These are phyloP conservation scores for Macaria notata DNA, from an alignment of 2,888 invertebrate species.

Conservation along the genomic window DNA sequence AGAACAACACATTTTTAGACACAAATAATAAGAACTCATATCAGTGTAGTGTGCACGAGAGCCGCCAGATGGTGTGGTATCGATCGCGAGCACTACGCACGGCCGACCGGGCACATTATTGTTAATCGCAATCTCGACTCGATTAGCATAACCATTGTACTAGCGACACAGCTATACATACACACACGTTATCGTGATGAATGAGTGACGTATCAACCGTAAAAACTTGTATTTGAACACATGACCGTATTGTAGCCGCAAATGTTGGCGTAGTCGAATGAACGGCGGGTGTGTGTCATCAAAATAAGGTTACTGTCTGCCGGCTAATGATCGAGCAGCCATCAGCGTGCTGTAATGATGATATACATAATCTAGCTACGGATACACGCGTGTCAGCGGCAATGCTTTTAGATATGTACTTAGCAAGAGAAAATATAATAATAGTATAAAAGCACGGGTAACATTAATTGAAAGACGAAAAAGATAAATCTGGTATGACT, in stretches of 20 bases:
- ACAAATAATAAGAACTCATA: slow-evolving; percentile 8
- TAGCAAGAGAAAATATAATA: too few relatives aligned
- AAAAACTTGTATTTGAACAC: slow-evolving; percentile 27
- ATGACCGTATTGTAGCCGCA: slow-evolving; percentile 10
- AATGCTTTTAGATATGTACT: too few relatives aligned
- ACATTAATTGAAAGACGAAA: too few relatives aligned
- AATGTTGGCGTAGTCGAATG: slow-evolving; percentile 11
- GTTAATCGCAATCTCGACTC: slow-evolving; percentile 69
- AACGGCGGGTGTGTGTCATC: slow-evolving; percentile 12
- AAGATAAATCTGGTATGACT: too few relatives aligned
- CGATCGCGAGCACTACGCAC: slow-evolving; percentile 54
- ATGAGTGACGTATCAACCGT: slow-evolving; percentile 50
- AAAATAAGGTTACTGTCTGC: slow-evolving; percentile 6
- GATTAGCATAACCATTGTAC: slow-evolving; percentile 76
- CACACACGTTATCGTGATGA: slow-evolving; percentile 49
- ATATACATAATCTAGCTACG: too few relatives aligned
- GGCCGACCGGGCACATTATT: slow-evolving; percentile 57
- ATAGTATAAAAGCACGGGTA: too few relatives aligned
- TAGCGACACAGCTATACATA: slow-evolving; percentile 52
- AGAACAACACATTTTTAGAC: slow-evolving; percentile 1
- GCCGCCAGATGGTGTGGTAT: slow-evolving; percentile 66
- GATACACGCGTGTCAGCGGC: too few relatives aligned
- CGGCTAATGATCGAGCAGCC: not conserved
- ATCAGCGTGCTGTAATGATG: not conserved
- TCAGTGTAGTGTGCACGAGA: slow-evolving; percentile 18